These are phyloP conservation scores for Copidosoma floridanum DNA, from an alignment of 1,140 invertebrate species.

Conservation along the genomic window DNA sequence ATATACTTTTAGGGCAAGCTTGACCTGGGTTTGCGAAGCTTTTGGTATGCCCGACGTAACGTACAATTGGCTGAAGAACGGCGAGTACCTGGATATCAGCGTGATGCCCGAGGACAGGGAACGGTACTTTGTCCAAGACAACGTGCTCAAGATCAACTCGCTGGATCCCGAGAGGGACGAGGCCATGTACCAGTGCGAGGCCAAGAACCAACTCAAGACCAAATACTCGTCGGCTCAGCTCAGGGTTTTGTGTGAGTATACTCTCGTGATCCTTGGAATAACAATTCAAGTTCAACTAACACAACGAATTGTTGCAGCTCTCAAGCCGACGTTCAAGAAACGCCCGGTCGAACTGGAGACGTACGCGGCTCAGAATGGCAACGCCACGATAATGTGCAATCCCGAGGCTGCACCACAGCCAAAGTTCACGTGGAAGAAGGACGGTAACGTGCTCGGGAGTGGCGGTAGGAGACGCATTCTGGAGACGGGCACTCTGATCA, in stretches of 20 bases:
- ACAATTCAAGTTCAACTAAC: not conserved
- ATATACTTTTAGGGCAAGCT: conserved; percentile 71
- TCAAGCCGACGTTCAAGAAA: conserved; percentile 90
- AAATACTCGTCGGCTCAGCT: conserved; percentile 87
- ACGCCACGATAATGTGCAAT: conserved; percentile 87
- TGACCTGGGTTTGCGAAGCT: conserved; percentile 93
- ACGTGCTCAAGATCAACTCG: conserved; percentile 80
- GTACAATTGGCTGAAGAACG: conserved; percentile 91
- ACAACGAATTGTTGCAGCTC: conserved; percentile 57
- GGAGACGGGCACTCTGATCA: conserved; percentile 82
- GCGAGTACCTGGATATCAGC: conserved; percentile 66
- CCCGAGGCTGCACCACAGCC: conserved; percentile 93
- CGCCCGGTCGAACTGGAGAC: conserved; percentile 82
- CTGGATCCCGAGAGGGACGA: conserved; percentile 78
- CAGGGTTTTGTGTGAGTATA: conserved; percentile 68
- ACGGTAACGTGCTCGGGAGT: conserved; percentile 76
- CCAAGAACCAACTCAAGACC: conserved; percentile 83
- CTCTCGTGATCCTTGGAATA: no score
- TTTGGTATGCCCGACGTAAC: conserved; percentile 92
- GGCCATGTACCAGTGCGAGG: conserved; percentile 95
- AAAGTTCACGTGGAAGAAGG: conserved; percentile 87
- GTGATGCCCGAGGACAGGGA: conserved; percentile 69
- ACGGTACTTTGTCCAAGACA: conserved; percentile 80
- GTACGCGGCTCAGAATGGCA: conserved; percentile 86
- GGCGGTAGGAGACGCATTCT: conserved; percentile 78